Base-by-base conservation (phyloP, 2,113 vertebrate species). In the Paradisaea rubra region DNA sequence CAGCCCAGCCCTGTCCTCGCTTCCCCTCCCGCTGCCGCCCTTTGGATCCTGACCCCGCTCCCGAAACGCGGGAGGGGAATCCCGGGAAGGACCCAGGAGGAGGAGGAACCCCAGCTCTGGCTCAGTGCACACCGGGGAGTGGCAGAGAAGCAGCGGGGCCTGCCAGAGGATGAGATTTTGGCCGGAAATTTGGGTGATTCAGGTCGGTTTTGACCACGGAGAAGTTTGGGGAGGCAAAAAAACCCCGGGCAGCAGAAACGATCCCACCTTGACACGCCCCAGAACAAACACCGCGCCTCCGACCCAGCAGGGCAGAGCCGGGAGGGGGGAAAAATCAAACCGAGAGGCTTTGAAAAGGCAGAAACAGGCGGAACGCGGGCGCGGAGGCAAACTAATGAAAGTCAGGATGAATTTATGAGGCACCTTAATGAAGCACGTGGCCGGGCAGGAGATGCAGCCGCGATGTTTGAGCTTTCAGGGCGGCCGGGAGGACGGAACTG, bases 361-460 rank as follows among this genome's bases (percentile, higher is more conserved):
- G 89, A 45, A 66, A 82, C 27, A 37, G 90, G 86, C 41, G 86
- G 79, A 88, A 70, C 27, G 57, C 17, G 4, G 93, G 57, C 79
- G 95, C 79, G 11, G 87, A 89, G 61, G 57, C 89, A 82, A 93
- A 85, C 89, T 79, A 52, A 71, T 95, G 89, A 95, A 96, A 90
- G 89, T 93, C 91, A 92, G 82, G 33, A 81, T 59, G 91, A 88
- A 90, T 96, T 96, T 92, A 96, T 35, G 89, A 63, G 93, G 82
- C 70, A 24, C 86, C 93, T 74, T 82, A 88, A 90, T 74, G 93
- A 85, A 96, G 74, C 88, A 77, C 12, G 60, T 28, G 61, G 54
- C 50, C 59, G 33, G 0, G 16, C 52, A 28, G 76, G 59, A 70
- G 89, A 74, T n/a, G 74, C 70, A 93, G 50, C 82, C 65, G 21